These are phyloP conservation scores for Cercocebus atys DNA, from an alignment of 2,113 vertebrate genomes.

Conservation along the genomic window DNA sequence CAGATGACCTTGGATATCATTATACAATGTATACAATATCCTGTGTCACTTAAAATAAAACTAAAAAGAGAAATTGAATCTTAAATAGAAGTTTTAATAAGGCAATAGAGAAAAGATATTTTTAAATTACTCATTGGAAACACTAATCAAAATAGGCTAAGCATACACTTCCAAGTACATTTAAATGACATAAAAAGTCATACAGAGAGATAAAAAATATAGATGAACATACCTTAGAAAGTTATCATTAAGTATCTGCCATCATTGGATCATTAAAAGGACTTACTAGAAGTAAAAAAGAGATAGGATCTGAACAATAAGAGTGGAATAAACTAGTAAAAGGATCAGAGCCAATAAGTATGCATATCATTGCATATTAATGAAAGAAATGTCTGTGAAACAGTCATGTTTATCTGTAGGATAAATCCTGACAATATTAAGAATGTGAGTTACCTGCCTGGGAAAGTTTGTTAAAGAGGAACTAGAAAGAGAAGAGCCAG, in stretches of 20 bases:
- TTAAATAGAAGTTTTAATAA: background rate
- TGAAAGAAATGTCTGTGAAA: background rate
- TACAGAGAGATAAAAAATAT: background rate
- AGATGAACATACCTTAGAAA: background rate
- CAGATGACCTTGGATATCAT: background rate
- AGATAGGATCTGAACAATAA: background rate
- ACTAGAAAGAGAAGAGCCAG: background rate
- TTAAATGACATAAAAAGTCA: background rate
- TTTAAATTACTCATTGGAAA: background rate
- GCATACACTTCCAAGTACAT: background rate
- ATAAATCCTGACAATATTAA: background rate
- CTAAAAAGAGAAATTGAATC: background rate
- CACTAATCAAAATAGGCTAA: background rate
- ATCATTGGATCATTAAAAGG: background rate
- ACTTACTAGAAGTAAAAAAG: background rate
- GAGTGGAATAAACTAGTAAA: background rate
- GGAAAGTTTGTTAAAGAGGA: background rate
- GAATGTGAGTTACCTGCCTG: background rate
- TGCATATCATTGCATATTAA: background rate
- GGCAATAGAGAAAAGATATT: background rate
- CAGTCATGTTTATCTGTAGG: background rate
- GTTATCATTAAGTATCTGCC: background rate
- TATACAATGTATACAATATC: background rate
- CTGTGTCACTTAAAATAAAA: background rate
- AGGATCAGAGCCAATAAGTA: background rate